Base-by-base conservation (phyloP, 2,888 invertebrate species). In the Cyaniris semiargus region DNA sequence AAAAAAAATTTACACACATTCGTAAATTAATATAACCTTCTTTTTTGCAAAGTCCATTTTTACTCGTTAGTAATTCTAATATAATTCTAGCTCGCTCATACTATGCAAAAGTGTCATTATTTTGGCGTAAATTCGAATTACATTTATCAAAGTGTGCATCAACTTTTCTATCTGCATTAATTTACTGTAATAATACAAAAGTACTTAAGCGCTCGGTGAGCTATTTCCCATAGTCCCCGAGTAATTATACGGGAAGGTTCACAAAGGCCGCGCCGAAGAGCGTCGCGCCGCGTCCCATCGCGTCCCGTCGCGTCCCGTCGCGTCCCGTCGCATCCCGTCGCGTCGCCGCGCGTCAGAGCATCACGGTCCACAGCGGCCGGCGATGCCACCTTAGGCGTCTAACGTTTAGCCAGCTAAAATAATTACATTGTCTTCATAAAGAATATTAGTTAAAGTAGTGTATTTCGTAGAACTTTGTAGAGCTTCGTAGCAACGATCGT, bases 211-310 rank as follows among this genome's bases (percentile, higher is more conserved):
- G 85, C 84, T 86, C 86, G 87, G 85, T 88, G 86, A 89, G 89
- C 86, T 88, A 91, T 90, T 91, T 91, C 92, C 92, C 93, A 90
- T 89, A 87, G 90, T 89, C 91, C 92, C 91, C 84, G 88, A 91
- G 91, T 92, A 92, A 92, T 93, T 92, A 93, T 88, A 88, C 88
- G 86, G 84, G 82, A 85, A 85, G 84, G 85, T 84, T 87, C 88
- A 89, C 91, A 91, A 90, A 91, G 89, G 88, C 85, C 85, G 84
- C 84, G 85, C 81, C 79, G 82, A 82, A 84, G 84, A 84, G 86
- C 84, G 44, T 82, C 83, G 84, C 83, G 84, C 82, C 83, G 81
- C 79, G 79, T 78, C 80, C 83, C 79, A 81, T 10, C 23, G 60
- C 60, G 60, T 23, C 56, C 18, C 18, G 18, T 1, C 53, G 58